Base-by-base conservation (phyloP, 1,140 invertebrate species). In the Leptopilina clavipes region DNA sequence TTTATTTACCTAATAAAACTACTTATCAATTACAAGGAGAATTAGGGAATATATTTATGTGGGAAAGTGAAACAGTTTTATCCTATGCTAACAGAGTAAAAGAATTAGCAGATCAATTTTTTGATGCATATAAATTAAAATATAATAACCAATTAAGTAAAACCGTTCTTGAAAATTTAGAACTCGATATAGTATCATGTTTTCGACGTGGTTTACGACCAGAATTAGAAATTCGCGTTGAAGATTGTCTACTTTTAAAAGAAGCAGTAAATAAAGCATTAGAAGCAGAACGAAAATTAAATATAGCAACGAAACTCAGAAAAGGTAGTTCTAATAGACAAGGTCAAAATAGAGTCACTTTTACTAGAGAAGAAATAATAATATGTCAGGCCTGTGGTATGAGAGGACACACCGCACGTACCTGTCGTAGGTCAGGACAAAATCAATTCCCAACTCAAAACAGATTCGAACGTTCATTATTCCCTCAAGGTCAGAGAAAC, bases 261-360 rank as follows among this genome's bases (percentile, higher is more conserved):
- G n/a, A 76, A 44, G 9, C 12, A 44, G 8, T 7, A 11, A 44
- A 44, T 44, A 44, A 44, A 44, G 9, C 43, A 14, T 70, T 70
- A 48, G 45, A 19, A 59, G 75, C n/a, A 76, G 73, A 56, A 76
- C 76, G 59, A 79, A n/a, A 75, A 76, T 54, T 31, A 9, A 9
- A 5, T n/a, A 45, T 43, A 2, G 11, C 9, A 76, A 6, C 76
- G 78, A 11, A 18, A 71, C 5, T 65, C 74, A 11, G 73, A 74
- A 48, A 45, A n/a, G 22, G 65, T 75, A 45, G 73, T 71, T 0
- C 12, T 78, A 3, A 56, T 74, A 10, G n/a, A 76, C 1, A 75
- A 78, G 56, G 75, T 71, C 8, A 78, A 73, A 22, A n/a, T 76
- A 75, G n/a, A 73, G 48, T 1, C 1, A 48, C 2, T 77, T 59